Base-by-base conservation (phyloP, 2,888 invertebrate genomes). In the Prosopocoilus inquinatus region DNA sequence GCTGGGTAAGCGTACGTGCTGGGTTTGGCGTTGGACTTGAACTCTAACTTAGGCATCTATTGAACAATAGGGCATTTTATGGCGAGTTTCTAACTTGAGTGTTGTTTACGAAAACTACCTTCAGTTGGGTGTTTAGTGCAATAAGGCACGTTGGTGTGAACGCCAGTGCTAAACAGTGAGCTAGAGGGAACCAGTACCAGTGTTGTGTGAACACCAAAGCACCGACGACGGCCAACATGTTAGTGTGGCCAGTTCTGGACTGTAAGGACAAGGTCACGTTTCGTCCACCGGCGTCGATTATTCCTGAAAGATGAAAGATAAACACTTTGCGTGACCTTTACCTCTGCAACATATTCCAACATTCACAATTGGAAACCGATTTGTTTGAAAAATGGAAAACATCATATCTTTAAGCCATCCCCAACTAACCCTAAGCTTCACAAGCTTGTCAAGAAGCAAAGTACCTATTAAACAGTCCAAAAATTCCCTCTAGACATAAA, bases 171-270 rank as follows among this genome's bases (percentile, higher is more conserved):
- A 99, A 81, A 70, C 97, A 97, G 75, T 97, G 96, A 0, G 96
- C 91, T 64, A 98, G 81, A 0, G 99, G 97, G 84, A 96, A 99
- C 99, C 99, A 99, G 78, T 97, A 99, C 99, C 99, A 99, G 77
- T 96, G 97, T 77, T 99, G 98, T 0, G 96, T 95, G 77, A 98
- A 99, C 0, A 98, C 93, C 52, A 99, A 80, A 80, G 96, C 91
- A 20, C 99, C 99, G 1, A 98, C 97, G 1, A 98, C 96, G 0
- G 96, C 95, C 60, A 94, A 83, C 87, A 98, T 91, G 77, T 97
- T 96, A 64, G 95, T 96, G 76, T 97, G 96, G 0, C 98, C 97
- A 7, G 96, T 97, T 60, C 96, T 85, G 5, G 96, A 96, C 72
- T 96, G 96, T 16, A 99, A 81, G 0, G 94, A 94, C 3, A 99